Conservation (phyloP, 1,140 invertebrate species). For the Trichogramma pretiosum region DNA sequence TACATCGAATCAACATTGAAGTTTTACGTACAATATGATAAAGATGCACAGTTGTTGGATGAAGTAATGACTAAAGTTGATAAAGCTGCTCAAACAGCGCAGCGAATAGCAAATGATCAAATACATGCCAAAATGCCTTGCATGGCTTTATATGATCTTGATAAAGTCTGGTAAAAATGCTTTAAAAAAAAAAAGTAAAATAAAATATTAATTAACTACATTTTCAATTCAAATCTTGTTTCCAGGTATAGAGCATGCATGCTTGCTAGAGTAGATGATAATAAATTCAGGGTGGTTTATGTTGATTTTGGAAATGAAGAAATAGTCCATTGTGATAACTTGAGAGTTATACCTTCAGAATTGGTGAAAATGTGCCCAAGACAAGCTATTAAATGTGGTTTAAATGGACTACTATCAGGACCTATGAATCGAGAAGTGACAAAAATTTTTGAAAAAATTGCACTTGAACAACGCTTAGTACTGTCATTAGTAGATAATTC, state of each 20-base stretch:
- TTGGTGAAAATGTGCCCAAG: constrained; percentile 54
- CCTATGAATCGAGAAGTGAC: constrained; percentile 32
- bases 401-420: constrained; percentile 48
- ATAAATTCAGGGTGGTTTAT: constrained; percentile 54
- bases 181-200: not conserved
- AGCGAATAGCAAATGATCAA: constrained; percentile 42
- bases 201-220: constrained; percentile 3
- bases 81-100: constrained; percentile 21
- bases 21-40: constrained; percentile 62
- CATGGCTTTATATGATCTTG: constrained; percentile 61
- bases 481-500: constrained; percentile 46
- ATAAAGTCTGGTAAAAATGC: constrained; percentile 58
- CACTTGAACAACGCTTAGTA: constrained; percentile 44
- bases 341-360: constrained; percentile 56
- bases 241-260: constrained; percentile 58
- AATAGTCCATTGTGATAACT: constrained; percentile 43
- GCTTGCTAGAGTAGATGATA: constrained; percentile 36
- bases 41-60: constrained; percentile 48
- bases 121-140: constrained; percentile 56
- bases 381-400: constrained; percentile 67
- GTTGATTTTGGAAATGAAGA: constrained; percentile 73
- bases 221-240: constrained; percentile 11
- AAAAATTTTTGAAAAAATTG: constrained; percentile 41
- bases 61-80: constrained; percentile 24
- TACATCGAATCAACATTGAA: constrained; percentile 61